phyloP scores from a whole-genome alignment of 2,113 vertebrate genomes.

The Puma concolor region DNA sequence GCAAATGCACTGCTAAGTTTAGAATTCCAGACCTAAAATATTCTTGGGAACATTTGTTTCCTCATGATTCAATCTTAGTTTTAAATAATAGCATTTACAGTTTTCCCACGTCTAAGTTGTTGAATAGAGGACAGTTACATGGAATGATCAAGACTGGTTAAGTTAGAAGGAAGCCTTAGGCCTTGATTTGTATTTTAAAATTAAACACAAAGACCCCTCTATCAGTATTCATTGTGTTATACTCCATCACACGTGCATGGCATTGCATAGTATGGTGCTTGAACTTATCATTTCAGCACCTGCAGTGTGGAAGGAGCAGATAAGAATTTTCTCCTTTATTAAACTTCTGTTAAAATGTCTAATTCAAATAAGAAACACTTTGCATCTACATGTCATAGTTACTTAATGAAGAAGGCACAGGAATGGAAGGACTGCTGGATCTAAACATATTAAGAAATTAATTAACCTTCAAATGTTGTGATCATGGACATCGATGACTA shows the following conservation, averaged over 20 bases:
- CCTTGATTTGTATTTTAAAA: neutral
- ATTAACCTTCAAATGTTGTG: conserved; percentile 23
- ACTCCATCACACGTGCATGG: neutral
- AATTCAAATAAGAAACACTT: neutral
- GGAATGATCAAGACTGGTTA: neutral
- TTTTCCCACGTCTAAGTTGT: neutral
- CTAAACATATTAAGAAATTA: neutral
- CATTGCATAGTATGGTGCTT: neutral
- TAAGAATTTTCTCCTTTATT: neutral
- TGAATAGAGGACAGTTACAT: neutral
- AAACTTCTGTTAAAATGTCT: conserved; percentile 23
- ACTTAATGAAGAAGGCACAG: neutral
- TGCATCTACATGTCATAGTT: neutral
- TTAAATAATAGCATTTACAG: neutral
- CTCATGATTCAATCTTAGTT: neutral
- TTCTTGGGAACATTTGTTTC: neutral
- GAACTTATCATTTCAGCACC: neutral
- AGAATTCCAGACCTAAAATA: conserved; percentile 12
- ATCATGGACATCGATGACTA: neutral
- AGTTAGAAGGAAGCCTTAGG: neutral
- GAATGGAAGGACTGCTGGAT: neutral
- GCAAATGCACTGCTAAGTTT: neutral
- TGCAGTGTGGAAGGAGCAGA: neutral
- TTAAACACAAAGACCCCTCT: neutral
- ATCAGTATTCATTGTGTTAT: no score